Evolutionary conservation across 2,888 invertebrate genomes (phyloP), one percentile per base, ranked within the genome.

Genomic region (Coelopa pilipes): DNA sequence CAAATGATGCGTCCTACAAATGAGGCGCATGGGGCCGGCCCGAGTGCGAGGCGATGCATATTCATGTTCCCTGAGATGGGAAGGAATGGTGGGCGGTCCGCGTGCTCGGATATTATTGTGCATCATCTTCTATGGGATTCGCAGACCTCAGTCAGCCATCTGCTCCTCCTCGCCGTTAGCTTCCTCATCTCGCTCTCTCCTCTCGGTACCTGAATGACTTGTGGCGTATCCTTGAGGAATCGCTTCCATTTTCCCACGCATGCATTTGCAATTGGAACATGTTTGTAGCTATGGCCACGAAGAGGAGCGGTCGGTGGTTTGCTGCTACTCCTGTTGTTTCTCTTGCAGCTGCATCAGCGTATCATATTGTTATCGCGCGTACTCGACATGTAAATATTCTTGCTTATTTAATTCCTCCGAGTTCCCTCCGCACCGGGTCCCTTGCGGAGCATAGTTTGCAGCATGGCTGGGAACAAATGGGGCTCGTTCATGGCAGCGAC

Each of bases 211-310:
- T 66, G 72, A 53, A 66, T 73, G 46, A 60, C 63, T 62, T 24
- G 63, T 65, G 63, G 70, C 67, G 62, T 65, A 74, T 66, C 71
- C 75, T 67, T 71, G 21, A 15, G 47, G 55, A 65, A 65, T 71
- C 65, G 55, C 55, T 73, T 74, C 74, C 66, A 65, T 62, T 76
- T 74, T 77, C 72, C 75, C 74, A 79, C 77, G 79, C 78, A 79
- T 80, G 78, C 79, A 80, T 79, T 79, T 79, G 78, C 80, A 82
- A 82, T 81, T 81, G 81, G 81, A 80, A 77, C 77, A 79, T 74
- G 69, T 15, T 49, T 59, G 59, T 34, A 50, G 67, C 60, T 12
- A 65, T 68, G n/a, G 49, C 60, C 17, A 17, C 15, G n/a, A 67
- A 65, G 34, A 34, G 34, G 34, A 46, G 21, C 55, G 47, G 11